Evolutionary conservation across 2,797 vertebrate species (phyloP).

Genomic region (Galagoides demidoff): DNA sequence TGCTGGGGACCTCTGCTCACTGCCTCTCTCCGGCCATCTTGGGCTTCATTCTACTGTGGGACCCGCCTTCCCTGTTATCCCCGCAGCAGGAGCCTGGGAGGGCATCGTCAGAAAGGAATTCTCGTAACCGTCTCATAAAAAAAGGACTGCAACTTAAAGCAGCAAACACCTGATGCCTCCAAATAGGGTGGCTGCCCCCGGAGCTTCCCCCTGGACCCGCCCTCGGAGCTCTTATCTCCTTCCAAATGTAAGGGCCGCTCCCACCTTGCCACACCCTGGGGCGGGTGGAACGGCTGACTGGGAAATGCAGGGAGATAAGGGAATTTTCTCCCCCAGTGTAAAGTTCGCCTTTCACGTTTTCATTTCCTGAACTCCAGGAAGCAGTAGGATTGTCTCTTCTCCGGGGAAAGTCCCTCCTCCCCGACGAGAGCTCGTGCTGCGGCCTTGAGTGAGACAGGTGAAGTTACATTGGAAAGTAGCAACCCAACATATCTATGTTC

Average conservation of each 20-base stretch:
- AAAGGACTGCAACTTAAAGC: not conserved
- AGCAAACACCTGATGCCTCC: not conserved
- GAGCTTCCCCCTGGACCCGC: not conserved
- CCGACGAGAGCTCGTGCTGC: rapidly evolving
- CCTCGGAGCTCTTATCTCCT: not conserved
- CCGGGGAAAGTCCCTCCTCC: not conserved
- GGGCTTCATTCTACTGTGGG: rapidly evolving
- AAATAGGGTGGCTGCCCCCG: not conserved
- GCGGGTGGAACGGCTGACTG: not conserved
- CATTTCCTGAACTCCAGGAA: not conserved
- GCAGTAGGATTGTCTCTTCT: not conserved
- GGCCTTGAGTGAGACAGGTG: not conserved
- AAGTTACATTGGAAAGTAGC: not conserved
- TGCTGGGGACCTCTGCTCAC: conserved; percentile 16
- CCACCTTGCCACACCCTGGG: rapidly evolving
- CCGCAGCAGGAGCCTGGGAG: not conserved
- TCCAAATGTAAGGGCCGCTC: not conserved
- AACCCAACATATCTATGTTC: not conserved
- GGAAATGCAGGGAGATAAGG: not conserved
- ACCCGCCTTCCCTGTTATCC: not conserved
- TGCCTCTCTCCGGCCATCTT: not conserved
- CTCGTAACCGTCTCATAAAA: no score
- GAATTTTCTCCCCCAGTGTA: not conserved
- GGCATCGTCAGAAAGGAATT: no score
- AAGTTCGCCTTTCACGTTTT: not conserved